phyloP scores from a whole-genome alignment of 92 coral and sea anemone species.

The Porites evermanni region DNA sequence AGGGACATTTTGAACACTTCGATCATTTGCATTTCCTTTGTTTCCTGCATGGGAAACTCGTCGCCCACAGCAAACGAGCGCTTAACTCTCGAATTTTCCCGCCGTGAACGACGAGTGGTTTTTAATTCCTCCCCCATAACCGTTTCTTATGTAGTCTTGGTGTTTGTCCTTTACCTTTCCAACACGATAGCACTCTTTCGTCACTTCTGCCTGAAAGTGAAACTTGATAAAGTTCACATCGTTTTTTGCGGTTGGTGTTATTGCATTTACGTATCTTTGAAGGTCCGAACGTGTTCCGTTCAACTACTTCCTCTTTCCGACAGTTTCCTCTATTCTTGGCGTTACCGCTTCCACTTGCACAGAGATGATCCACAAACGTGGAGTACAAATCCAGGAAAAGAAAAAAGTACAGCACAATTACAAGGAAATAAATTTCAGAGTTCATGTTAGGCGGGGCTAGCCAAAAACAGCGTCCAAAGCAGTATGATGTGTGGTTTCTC shows the following conservation, averaged over 20 bases:
- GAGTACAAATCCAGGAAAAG: slow-evolving; percentile 30
- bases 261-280: not conserved
- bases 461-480: not conserved
- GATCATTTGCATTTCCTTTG: too few species aligned
- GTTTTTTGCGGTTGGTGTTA: not conserved
- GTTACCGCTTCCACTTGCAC: not conserved
- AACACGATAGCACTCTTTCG: not conserved
- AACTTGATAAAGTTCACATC: not conserved
- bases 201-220: not conserved
- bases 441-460: slow-evolving; percentile 13
- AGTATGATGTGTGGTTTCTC: not conserved
- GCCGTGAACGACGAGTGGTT: not conserved
- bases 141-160: not conserved
- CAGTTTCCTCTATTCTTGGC: not conserved
- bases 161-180: not conserved
- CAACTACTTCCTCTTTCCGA: not conserved
- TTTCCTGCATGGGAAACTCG: too few species aligned
- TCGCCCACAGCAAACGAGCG: too few species aligned
- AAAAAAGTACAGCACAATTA: slow-evolving; percentile 11
- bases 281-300: not conserved
- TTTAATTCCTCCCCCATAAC: slow-evolving; percentile 32
- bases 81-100: too few species aligned
- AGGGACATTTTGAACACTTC: too few species aligned
- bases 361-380: not conserved
- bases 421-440: slow-evolving; percentile 20